Conservation (phyloP, 2,113 vertebrate genomes). For the Garra rufa region DNA sequence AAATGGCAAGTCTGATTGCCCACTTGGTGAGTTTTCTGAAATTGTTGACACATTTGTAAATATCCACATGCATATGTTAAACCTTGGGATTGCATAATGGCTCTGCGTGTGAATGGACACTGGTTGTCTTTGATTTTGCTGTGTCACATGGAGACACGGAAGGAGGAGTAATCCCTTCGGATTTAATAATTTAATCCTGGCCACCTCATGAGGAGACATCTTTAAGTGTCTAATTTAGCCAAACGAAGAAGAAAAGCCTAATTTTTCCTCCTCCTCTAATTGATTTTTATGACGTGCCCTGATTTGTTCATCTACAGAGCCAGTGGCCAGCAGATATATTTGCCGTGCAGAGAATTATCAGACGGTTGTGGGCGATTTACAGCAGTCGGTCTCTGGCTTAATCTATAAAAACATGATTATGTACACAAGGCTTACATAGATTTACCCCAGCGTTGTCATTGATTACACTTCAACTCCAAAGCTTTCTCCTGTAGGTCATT, state of each 20-base stretch:
- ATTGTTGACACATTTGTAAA: not conserved
- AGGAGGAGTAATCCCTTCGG: constrained; percentile 47
- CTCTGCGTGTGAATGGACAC: constrained; percentile 33
- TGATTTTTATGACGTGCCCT: constrained; percentile 57
- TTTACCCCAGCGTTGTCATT: constrained; percentile 64
- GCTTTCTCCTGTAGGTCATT: constrained; percentile 63
- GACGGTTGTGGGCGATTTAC: constrained; percentile 17
- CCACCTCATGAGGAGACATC: constrained; percentile 54
- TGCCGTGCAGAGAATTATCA: constrained; percentile 64
- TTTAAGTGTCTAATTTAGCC: constrained; percentile 56
- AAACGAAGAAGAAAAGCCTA: constrained; percentile 22
- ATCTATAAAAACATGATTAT: constrained; percentile 72
- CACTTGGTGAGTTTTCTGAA: not conserved
- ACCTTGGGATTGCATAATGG: constrained; percentile 55
- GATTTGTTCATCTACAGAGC: constrained; percentile 58
- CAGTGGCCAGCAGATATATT: constrained; percentile 60
- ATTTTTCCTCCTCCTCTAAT: constrained; percentile 52
- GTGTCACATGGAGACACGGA: constrained; percentile 48
- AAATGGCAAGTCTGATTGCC: not conserved
- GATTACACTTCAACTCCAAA: constrained; percentile 69
- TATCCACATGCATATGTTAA: not conserved
- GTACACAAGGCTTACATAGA: constrained; percentile 66
- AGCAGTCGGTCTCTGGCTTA: constrained; percentile 57
- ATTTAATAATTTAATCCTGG: constrained; percentile 65
- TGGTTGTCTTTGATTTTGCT: constrained; percentile 41